A percentile compares a stretch with the other conserved stretches of the same genome.
phyloP scores from a whole-genome alignment of 2,888 invertebrate genomes.

The Phaonia tiefii region DNA sequence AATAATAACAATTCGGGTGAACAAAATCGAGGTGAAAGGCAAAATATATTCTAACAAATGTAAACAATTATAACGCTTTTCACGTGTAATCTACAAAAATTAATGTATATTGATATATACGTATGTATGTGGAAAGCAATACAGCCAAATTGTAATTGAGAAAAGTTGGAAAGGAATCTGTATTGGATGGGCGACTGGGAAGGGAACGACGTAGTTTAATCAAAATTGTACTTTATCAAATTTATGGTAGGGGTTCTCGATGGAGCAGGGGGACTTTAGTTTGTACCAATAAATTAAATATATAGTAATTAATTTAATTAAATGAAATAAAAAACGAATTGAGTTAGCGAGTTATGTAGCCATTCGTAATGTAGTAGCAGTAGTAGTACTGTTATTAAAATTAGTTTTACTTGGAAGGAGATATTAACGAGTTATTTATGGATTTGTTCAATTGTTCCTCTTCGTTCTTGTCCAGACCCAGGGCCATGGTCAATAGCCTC shows the following conservation, averaged over 20 bases:
- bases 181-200: too few relatives aligned
- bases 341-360: conserved; percentile 21
- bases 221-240: too few relatives aligned
- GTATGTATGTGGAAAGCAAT: conserved; percentile 8
- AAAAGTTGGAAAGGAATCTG: conserved; percentile 28
- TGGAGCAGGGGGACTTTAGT: conserved; percentile 31
- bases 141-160: conserved; percentile 37
- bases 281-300: conserved; percentile 63
- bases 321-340: conserved; percentile 36
- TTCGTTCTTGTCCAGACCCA: conserved; percentile 83
- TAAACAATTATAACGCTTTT: neutral
- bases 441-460: conserved; percentile 74
- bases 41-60: too few relatives aligned
- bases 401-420: conserved; percentile 71
- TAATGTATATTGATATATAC: neutral
- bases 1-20: too few relatives aligned
- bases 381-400: neutral
- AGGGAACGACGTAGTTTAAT: too few relatives aligned
- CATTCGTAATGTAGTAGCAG: neutral
- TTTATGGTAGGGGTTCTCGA: too few relatives aligned
- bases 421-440: conserved; percentile 72
- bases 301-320: conserved; percentile 33
- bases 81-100: conserved; percentile 42
- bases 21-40: too few relatives aligned
- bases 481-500: conserved; percentile 88